Conservation (phyloP, 2,888 invertebrate species). For the Dasysyrphus tricinctus region DNA sequence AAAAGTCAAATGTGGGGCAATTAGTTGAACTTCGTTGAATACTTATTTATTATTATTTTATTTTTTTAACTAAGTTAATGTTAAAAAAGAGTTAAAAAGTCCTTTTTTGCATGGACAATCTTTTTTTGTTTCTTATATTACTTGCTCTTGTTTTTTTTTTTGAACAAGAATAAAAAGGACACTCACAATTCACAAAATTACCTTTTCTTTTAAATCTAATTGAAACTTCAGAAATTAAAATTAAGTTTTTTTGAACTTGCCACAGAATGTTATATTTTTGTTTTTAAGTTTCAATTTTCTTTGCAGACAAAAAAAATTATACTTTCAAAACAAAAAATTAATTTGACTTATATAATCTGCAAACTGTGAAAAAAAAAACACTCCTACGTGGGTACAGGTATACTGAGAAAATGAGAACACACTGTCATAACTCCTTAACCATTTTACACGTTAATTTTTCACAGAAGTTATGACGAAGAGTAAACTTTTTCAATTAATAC, state of each 20-base stretch:
- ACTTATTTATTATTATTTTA: background rate
- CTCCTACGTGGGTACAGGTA: background rate
- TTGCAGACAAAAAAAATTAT: slow-evolving; percentile 6
- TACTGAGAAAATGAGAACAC: background rate
- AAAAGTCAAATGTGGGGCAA: slow-evolving; percentile 17
- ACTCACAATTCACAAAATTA: background rate
- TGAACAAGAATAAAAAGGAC: background rate
- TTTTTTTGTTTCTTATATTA: background rate
- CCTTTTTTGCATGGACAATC: background rate
- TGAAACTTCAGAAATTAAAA: slow-evolving; percentile 25
- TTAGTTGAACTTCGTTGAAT: background rate
- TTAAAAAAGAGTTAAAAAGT: background rate
- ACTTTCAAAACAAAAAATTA: slow-evolving; percentile 37
- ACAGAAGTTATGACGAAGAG: slow-evolving; percentile 35
- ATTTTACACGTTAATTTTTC: slow-evolving; percentile 53
- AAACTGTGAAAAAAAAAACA: background rate
- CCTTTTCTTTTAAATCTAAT: slow-evolving; percentile 16
- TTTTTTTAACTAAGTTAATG: background rate
- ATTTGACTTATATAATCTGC: slow-evolving; percentile 57
- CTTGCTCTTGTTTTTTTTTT: background rate
- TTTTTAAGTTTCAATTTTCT: background rate
- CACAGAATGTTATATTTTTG: background rate
- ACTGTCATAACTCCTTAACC: slow-evolving; percentile 11
- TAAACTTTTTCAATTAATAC: slow-evolving; percentile 73
- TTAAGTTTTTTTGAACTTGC: slow-evolving; percentile 10